Evolutionary conservation across 2,797 vertebrate genomes (phyloP), one percentile per base, ranked within the genome.

Genomic region (Salmo trutta): DNA sequence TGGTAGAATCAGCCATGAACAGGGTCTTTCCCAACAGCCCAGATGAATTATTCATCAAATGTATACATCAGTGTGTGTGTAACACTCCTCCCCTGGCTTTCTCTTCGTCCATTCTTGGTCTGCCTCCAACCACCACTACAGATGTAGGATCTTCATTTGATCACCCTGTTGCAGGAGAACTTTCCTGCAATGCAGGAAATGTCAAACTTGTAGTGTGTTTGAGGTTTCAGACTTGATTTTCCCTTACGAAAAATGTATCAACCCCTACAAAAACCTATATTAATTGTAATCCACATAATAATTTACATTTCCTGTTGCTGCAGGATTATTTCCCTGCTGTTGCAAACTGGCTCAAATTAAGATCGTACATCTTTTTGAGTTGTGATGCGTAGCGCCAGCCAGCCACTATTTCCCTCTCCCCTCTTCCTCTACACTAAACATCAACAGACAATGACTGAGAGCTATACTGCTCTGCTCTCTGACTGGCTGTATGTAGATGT

Each of bases 41-140:
- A 0, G 65, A 86, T 77, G 71, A 82, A 88, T 90, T 84, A 87
- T 85, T 91, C 83, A 88, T 86, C 85, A 87, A 81, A 76, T 67
- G 47, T 66, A 4, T 24, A 47, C 19, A 27, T 71, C 36, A 52
- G 59, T 74, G 59, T 64, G 36, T 41, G 36, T 31, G 21, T 78
- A 29, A 33, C 15, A 41, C 10, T 12, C 41, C 24, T 88, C 82
- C 87, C 82, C 83, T 85, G 86, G 79, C 75, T 85, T 84, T 85
- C 72, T 80, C 77, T 79, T 68, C 75, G 67, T 73, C 81, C 81
- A 71, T 70, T 75, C 69, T 81, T 84, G 76, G 82, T 84, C 16
- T 0, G 62, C 27, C 29, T 86, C 83, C 78, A 87, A 77, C 19
- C 19, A 8, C 79, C 10, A 17, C 66, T 71, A 64, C 33, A 47